Conservation (phyloP, 2,888 invertebrate species). For the Apoda limacodes region DNA sequence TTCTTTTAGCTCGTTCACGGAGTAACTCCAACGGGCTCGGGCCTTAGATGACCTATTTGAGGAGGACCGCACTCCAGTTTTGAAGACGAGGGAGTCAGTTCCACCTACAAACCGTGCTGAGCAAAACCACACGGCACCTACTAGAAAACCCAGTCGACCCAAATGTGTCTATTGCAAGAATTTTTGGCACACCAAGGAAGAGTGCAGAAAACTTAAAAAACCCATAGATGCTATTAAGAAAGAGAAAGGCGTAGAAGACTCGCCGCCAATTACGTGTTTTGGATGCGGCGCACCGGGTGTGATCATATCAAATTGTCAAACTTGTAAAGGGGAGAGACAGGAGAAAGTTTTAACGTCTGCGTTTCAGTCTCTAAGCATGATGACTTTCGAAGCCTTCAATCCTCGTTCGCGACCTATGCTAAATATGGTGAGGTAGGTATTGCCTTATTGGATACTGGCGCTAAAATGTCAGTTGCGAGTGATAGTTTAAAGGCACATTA, state of each 20-base stretch:
- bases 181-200: constrained; percentile 1
- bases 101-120: background rate
- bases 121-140: no score
- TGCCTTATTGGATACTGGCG: constrained; percentile 1
- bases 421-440: constrained; percentile 1
- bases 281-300: no score
- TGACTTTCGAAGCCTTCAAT: background rate
- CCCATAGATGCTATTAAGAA: background rate
- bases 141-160: background rate
- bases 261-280: constrained; percentile 5
- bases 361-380: no score
- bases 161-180: constrained; percentile 1
- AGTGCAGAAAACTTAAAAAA: constrained; percentile 1
- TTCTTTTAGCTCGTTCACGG: constrained; percentile 10
- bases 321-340: no score
- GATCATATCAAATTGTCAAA: no score
- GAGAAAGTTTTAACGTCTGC: no score
- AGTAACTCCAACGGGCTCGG: constrained; percentile 11
- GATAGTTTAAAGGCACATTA: background rate
- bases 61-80: constrained; percentile 2
- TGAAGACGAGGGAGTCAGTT: background rate
- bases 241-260: constrained; percentile 1
- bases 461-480: background rate
- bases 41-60: constrained; percentile 9
- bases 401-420: constrained; percentile 2